phyloP scores from a whole-genome alignment of 2,113 vertebrate species.

The Microcebus griseorufus region DNA sequence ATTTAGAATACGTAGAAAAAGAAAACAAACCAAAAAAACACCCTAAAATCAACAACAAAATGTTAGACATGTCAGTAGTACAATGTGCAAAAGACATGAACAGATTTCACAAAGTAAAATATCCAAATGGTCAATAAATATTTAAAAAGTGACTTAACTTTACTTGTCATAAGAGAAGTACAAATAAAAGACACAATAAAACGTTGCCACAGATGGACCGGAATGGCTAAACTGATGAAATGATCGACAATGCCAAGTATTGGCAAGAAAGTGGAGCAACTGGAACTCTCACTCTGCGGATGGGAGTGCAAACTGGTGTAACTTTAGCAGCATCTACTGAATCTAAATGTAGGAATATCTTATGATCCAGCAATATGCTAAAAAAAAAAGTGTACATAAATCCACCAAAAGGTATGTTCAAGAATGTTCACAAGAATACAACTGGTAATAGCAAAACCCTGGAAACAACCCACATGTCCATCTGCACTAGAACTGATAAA shows the following conservation, averaged over 20 bases:
- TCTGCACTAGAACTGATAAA: not conserved
- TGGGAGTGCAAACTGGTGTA: no score
- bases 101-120: not conserved
- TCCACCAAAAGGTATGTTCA: not conserved
- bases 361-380: not conserved
- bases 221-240: not conserved
- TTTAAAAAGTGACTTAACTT: not conserved
- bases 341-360: not conserved
- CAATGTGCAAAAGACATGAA: not conserved
- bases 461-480: not conserved
- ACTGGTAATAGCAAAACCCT: not conserved
- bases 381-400: not conserved
- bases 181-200: not conserved
- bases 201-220: not conserved
- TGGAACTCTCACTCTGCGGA: not conserved
- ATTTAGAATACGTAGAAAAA: not conserved
- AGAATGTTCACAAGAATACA: not conserved
- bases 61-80: not conserved
- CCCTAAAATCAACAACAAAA: not conserved
- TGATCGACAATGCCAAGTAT: not conserved
- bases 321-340: not conserved
- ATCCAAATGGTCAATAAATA: not conserved
- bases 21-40: not conserved
- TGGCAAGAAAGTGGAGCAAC: not conserved
- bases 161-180: not conserved